Conservation (phyloP, 2,113 vertebrate genomes). For the Gobio gobio region DNA sequence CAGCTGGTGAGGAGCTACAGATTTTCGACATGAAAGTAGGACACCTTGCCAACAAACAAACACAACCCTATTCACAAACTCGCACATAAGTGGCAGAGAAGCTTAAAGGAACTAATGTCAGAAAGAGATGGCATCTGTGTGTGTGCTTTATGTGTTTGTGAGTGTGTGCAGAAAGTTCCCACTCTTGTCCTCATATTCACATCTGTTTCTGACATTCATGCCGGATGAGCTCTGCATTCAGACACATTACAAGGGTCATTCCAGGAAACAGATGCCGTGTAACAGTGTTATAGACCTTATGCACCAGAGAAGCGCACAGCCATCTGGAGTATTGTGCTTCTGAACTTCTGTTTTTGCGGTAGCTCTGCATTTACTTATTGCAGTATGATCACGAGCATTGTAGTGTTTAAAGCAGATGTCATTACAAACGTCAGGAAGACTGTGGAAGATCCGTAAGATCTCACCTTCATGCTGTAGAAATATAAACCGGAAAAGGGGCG, state of each 20-base stretch:
- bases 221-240: neutral
- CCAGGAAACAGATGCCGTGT: neutral
- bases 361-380: no score
- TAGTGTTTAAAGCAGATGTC: no score
- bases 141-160: conserved; percentile 21
- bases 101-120: neutral
- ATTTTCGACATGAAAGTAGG: conserved; percentile 30
- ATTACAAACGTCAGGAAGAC: no score
- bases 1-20: neutral
- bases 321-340: no score
- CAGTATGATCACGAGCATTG: no score
- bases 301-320: no score
- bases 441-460: no score
- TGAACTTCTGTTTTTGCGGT: no score
- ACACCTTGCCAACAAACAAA: neutral
- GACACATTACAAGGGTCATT: neutral
- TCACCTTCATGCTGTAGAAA: no score
- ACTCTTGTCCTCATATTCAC: conserved; percentile 39
- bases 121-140: conserved; percentile 4
- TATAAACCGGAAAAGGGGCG: no score
- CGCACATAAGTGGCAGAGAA: neutral
- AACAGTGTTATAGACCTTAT: neutral
- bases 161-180: conserved; percentile 45
- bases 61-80: neutral
- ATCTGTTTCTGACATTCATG: conserved; percentile 33